phyloP scores from a whole-genome alignment of 2,888 invertebrate species.

The Scaeva pyrastri region DNA sequence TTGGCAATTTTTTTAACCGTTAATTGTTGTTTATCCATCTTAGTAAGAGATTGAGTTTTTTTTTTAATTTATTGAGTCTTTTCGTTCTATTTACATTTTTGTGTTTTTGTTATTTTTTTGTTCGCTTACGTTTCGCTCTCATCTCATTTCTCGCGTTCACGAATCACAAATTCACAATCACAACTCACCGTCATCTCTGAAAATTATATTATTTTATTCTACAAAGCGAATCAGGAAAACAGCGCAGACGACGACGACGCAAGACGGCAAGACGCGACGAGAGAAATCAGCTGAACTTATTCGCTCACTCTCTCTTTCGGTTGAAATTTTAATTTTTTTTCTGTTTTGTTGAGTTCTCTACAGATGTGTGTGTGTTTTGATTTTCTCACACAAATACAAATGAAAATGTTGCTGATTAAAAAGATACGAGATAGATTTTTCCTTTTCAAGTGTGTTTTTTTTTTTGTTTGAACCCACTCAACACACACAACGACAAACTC shows the following conservation, averaged over 20 bases:
- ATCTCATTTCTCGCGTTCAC: conserved; percentile 15
- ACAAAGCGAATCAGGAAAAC: not conserved
- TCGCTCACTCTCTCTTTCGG: conserved; percentile 69
- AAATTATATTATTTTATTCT: conserved; percentile 33
- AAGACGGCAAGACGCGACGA: not conserved
- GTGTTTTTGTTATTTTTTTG: conserved; percentile 11
- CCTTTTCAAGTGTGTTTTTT: not conserved
- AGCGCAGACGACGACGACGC: not conserved
- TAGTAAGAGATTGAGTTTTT: not conserved
- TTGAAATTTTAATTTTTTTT: not conserved
- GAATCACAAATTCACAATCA: too few relatives aligned
- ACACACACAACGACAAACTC: not conserved
- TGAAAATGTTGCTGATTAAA: conserved; percentile 30
- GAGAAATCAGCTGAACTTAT: conserved; percentile 66
- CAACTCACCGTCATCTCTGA: not conserved
- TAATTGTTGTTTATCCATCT: not conserved
- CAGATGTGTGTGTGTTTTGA: too few relatives aligned
- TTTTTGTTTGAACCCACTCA: not conserved
- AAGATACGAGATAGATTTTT: not conserved
- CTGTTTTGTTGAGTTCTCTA: not conserved
- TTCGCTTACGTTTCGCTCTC: conserved; percentile 63
- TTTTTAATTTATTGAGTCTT: not conserved
- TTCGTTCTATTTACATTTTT: conserved; percentile 24
- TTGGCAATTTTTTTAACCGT: not conserved
- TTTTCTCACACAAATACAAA: conserved; percentile 33